phyloP scores from a whole-genome alignment of 92 coral and sea anemone genomes.

The Umimayanthus kanabou region DNA sequence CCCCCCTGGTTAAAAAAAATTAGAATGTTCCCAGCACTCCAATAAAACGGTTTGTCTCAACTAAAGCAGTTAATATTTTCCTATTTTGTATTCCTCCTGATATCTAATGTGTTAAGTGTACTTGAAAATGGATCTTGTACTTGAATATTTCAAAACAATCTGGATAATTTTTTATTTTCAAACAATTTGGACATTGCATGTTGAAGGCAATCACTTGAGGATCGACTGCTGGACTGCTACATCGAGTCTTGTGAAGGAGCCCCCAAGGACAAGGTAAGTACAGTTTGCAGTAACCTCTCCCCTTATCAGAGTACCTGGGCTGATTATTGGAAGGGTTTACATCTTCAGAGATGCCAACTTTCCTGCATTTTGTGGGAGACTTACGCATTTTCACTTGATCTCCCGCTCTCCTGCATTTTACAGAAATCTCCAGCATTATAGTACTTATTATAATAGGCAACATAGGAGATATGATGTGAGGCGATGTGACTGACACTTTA shows the following conservation, averaged over 20 bases:
- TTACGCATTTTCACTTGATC: too few species aligned
- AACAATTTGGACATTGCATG: not conserved
- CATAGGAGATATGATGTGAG: too few species aligned
- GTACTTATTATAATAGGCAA: too few species aligned
- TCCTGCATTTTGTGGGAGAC: too few species aligned
- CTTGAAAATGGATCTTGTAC: not conserved
- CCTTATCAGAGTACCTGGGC: too few species aligned
- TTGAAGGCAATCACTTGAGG: conserved; percentile 89
- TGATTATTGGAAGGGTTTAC: too few species aligned
- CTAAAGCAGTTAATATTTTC: not conserved
- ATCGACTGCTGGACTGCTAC: conserved; percentile 94
- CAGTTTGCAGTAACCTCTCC: too few species aligned
- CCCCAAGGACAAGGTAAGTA: conserved; percentile 89
- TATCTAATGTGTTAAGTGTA: not conserved
- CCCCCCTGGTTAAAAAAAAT: too few species aligned
- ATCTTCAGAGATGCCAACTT: too few species aligned
- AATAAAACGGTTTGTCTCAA: not conserved
- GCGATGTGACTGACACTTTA: too few species aligned
- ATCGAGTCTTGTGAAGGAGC: conserved; percentile 98
- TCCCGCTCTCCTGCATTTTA: too few species aligned
- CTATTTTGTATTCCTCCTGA: not conserved
- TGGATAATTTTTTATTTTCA: not conserved
- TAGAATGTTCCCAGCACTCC: not conserved
- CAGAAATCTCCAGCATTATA: too few species aligned
- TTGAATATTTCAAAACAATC: not conserved